Evolutionary conservation across 2,113 vertebrate genomes (phyloP).

Genomic region (Salvelinus namaycush): DNA sequence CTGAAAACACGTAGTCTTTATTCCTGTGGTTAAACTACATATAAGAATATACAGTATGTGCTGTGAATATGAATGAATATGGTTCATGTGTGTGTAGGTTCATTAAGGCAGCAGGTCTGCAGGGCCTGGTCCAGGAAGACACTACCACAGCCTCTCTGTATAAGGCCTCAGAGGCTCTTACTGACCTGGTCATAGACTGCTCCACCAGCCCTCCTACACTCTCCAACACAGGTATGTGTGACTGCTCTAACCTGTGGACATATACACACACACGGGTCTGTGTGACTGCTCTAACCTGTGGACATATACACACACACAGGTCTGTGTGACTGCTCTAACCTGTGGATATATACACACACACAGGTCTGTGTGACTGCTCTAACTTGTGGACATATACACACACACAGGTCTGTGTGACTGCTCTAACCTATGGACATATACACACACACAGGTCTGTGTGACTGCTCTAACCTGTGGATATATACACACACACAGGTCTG

Average conservation of each 20-base stretch:
- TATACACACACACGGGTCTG: background rate
- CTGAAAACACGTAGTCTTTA: too few relatives aligned
- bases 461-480: too few relatives aligned
- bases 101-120: conserved; percentile 89
- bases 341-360: too few relatives aligned
- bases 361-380: too few relatives aligned
- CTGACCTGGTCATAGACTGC: conserved; percentile 82
- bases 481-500: too few relatives aligned
- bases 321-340: background rate
- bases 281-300: background rate
- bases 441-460: too few relatives aligned
- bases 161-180: conserved; percentile 78
- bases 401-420: too few relatives aligned
- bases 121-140: conserved; percentile 91
- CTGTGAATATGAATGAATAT: background rate
- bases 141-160: conserved; percentile 83
- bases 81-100: conserved; percentile 75
- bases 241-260: background rate
- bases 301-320: background rate
- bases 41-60: background rate
- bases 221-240: conserved; percentile 52
- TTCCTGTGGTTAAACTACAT: too few relatives aligned
- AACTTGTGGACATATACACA: too few relatives aligned
- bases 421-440: too few relatives aligned
- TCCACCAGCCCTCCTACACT: conserved; percentile 79